Evolutionary conservation across 2,797 vertebrate species (phyloP).

Genomic region (Mycteria americana): DNA sequence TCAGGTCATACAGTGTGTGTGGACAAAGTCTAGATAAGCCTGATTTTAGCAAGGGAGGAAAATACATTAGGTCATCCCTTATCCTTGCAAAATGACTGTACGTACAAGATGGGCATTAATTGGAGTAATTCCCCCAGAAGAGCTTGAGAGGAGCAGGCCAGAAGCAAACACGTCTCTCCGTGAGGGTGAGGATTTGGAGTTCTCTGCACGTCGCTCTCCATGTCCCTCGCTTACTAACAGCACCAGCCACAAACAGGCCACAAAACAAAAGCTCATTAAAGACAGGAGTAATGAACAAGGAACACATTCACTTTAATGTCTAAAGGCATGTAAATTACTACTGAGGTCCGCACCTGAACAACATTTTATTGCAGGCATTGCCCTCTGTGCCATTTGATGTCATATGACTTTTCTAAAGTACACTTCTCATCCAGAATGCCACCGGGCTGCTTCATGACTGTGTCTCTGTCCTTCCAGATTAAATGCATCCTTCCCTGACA

Average conservation of each 20-base stretch:
- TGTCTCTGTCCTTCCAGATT: neutral
- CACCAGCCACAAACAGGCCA: constrained; percentile 9
- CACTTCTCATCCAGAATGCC: neutral
- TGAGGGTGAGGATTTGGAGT: neutral
- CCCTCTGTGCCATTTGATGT: neutral
- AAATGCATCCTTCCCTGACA: neutral
- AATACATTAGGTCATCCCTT: constrained; percentile 45
- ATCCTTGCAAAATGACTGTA: constrained; percentile 19
- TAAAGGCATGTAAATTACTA: constrained; percentile 27
- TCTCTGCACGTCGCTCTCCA: neutral
- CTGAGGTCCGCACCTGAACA: neutral
- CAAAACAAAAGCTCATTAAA: neutral
- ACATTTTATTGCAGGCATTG: neutral
- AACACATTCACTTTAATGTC: neutral
- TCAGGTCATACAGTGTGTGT: constrained; percentile 13
- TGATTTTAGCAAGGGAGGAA: constrained; percentile 1
- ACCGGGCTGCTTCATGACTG: neutral
- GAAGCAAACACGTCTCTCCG: constrained; percentile 19
- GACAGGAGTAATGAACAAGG: neutral
- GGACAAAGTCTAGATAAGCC: constrained; percentile 37
- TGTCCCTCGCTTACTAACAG: neutral
- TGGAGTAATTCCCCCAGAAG: constrained; percentile 45
- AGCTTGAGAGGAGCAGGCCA: constrained; percentile 23
- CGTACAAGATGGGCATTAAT: constrained; percentile 21
- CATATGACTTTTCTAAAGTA: neutral